A percentile compares a stretch with the other conserved stretches of the same genome.
phyloP scores from a whole-genome alignment of 2,888 invertebrate genomes.

The Aelia acuminata region DNA sequence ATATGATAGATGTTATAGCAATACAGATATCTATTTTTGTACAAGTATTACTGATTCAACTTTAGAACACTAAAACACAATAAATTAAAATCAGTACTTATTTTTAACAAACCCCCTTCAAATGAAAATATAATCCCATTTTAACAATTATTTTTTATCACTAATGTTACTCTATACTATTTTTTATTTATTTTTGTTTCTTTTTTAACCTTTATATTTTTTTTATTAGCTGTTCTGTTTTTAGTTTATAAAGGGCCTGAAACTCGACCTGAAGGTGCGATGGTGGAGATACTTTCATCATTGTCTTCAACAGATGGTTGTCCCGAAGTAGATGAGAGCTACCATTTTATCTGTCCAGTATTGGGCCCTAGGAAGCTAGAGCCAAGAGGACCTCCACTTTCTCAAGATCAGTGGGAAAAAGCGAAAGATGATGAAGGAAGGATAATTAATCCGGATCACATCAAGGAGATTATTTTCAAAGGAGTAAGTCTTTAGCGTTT shows the following conservation, averaged over 20 bases:
- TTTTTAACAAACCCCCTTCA: no score
- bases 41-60: no score
- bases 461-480: constrained; percentile 90
- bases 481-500: constrained; percentile 76
- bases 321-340: constrained; percentile 27
- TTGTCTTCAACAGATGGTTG: constrained; percentile 27
- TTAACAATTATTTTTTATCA: no score
- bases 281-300: constrained; percentile 64
- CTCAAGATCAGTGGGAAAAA: constrained; percentile 84
- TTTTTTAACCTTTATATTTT: neutral
- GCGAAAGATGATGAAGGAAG: constrained; percentile 86
- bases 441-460: constrained; percentile 81
- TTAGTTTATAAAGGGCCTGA: constrained; percentile 67
- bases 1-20: no score
- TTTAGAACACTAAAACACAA: no score
- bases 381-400: constrained; percentile 78
- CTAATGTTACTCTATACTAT: neutral
- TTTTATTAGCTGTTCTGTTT: neutral
- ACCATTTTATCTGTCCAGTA: constrained; percentile 49
- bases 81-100: no score
- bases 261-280: constrained; percentile 65
- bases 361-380: constrained; percentile 53
- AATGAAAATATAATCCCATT: no score
- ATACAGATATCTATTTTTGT: no score
- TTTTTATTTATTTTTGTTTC: neutral